Evolutionary conservation across 1,140 invertebrate genomes (phyloP).

Genomic region (Orchestia grillus): DNA sequence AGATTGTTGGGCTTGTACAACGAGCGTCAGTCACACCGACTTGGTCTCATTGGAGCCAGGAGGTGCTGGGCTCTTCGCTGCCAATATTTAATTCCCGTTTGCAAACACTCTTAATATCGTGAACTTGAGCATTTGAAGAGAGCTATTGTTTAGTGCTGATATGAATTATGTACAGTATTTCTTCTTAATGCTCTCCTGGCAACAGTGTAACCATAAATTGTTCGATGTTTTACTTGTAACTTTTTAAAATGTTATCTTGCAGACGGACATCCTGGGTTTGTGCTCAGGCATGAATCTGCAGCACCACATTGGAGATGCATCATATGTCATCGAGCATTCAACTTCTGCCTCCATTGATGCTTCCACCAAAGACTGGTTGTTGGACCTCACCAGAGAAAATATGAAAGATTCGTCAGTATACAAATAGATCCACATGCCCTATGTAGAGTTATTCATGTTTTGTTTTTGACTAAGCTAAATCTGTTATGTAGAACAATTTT

Average conservation of each 20-base stretch:
- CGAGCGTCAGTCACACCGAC: not conserved
- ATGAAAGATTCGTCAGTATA: constrained; percentile 23
- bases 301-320: not conserved
- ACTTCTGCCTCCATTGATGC: not conserved
- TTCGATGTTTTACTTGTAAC: not conserved
- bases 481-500: no score
- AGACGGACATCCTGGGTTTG: constrained; percentile 37
- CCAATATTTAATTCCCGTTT: not conserved
- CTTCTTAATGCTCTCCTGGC: not conserved
- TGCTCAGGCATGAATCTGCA: not conserved
- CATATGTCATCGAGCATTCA: not conserved
- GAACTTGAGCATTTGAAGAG: no score
- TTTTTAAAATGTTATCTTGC: not conserved
- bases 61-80: not conserved
- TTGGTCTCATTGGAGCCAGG: not conserved
- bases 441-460: not conserved
- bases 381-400: constrained; percentile 34
- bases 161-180: not conserved
- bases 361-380: not conserved
- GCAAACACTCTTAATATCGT: not conserved
- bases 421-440: not conserved
- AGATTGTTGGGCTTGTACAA: not conserved
- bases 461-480: no score
- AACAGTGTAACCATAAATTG: not conserved
- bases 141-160: not conserved